Evolutionary conservation across 2,113 vertebrate genomes (phyloP), one percentile per base, ranked within the genome.

Genomic region (Salvelinus alpinus): DNA sequence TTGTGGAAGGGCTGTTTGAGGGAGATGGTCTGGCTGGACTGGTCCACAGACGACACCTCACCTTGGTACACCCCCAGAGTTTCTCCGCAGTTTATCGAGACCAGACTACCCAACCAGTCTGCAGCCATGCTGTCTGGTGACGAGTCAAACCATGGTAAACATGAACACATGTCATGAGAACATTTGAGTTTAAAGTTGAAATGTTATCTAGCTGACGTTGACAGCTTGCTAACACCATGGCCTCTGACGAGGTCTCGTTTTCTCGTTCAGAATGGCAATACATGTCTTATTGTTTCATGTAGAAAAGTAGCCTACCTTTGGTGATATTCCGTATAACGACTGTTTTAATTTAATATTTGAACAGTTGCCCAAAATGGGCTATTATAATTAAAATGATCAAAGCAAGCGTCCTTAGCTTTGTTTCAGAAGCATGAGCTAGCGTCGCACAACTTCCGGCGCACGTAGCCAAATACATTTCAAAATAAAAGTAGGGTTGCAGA

Each of bases 61-160:
- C 98, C 98, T 78, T 99, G 97, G 90, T 98, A 99, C 3, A 99
- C 95, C 13, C 98, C 98, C 82, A 99, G 71, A 64, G 96, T 96
- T 14, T 96, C 91, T 5, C 98, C 98, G 74, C 98, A 99, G 77
- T 97, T 98, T 74, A 99, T 97, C 0, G 98, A 99, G 83, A 99
- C 97, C 47, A 98, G 95, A 85, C 96, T 97, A 57, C 97, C 98
- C 11, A 99, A 90, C 97, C 98, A 99, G 82, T 98, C 96, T 0
- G 95, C 89, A 80, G 97, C 97, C 98, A 98, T 72, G 6, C 27
- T 18, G 27, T 29, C 4, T 18, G 29, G 64, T 29, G 20, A 29
- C 34, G 8, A 44, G 38, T 44, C 38, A 31, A 66, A 66, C 24
- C 60, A 64, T 31, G 13, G 64, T 31, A 3, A 24, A 22, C 22